Evolutionary conservation across 2,797 vertebrate species (phyloP), one percentile per base, ranked within the genome.

Genomic region (Acanthiza pusilla): DNA sequence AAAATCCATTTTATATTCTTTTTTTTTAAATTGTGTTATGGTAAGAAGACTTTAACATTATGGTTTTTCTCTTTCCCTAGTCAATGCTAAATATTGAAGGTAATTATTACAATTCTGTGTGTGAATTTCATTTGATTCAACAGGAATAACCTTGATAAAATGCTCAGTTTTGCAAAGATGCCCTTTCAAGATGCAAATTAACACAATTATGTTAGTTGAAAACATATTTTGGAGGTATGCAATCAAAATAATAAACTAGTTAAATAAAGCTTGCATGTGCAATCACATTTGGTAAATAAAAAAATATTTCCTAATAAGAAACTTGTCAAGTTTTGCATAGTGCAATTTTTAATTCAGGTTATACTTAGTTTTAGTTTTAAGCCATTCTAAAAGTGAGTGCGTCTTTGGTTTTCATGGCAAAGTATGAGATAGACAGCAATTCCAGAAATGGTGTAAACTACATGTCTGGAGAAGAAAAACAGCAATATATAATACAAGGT

Each of bases 211-310:
- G 18, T 95, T 96, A 92, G 96, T 85, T 96, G 95, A 97, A 97
- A 98, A 98, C 93, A 97, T 95, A 95, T 97, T 97, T 97, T 96
- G 79, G 79, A 96, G 89, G 34, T 96, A 94, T 85, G 93, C 77
- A 98, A 97, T 97, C 96, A 97, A 98, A 97, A 94, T 97, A 97
- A 95, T 96, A 97, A 96, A 93, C 88, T 84, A 94, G 82, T 97
- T 96, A 97, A 96, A 96, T 97, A 97, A 97, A 95, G 55, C 91
- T 51, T 62, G 72, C 71, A 61, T 70, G 7, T 96, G 85, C 84
- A 97, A 92, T 96, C 88, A 95, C 32, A 92, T 95, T 96, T 96
- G 62, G 61, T 91, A 97, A 97, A 95, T 96, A 95, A 96, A 94
- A 96, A 95, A 96, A 92, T 88, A 90, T 91, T 95, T 91, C 94